Conservation (phyloP, 2,797 vertebrate species). For the Myripristis jacobus region DNA sequence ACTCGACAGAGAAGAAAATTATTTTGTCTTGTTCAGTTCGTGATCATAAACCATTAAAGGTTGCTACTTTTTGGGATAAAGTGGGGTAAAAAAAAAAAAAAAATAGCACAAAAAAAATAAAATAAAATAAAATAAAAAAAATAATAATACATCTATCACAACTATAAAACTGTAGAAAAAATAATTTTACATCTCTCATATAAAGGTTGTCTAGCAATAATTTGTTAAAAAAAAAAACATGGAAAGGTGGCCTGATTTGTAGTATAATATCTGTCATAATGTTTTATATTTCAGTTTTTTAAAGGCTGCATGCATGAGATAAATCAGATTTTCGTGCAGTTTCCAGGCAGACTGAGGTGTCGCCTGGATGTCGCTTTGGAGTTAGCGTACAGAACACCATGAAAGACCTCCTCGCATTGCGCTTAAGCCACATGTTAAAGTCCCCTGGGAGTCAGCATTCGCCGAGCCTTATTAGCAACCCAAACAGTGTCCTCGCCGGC, state of each 20-base stretch:
- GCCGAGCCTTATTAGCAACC: slow-evolving; percentile 50
- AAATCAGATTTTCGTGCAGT: no score
- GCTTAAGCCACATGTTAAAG: not conserved
- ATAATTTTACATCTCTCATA: not conserved
- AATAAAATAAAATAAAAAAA: no score
- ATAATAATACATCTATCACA: no score
- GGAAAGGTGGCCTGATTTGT: not conserved
- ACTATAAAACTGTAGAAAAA: no score
- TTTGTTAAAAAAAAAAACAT: slow-evolving; percentile 3
- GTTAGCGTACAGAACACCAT: slow-evolving; percentile 17
- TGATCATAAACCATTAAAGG: not conserved
- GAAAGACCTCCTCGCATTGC: not conserved
- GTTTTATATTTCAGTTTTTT: slow-evolving; percentile 22
- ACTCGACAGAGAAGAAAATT: not conserved
- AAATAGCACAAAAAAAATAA: no score
- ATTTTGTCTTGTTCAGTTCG: not conserved
- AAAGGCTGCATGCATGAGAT: not conserved
- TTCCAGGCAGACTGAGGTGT: not conserved
- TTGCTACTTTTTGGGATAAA: no score
- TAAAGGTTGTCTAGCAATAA: not conserved
- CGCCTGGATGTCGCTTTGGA: not conserved
- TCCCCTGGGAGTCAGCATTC: slow-evolving; percentile 7
- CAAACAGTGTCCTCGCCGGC: slow-evolving; percentile 55
- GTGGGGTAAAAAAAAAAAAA: no score
- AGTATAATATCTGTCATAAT: not conserved